Conservation (phyloP, 2,888 invertebrate species). For the Drosophila gaucha region DNA sequence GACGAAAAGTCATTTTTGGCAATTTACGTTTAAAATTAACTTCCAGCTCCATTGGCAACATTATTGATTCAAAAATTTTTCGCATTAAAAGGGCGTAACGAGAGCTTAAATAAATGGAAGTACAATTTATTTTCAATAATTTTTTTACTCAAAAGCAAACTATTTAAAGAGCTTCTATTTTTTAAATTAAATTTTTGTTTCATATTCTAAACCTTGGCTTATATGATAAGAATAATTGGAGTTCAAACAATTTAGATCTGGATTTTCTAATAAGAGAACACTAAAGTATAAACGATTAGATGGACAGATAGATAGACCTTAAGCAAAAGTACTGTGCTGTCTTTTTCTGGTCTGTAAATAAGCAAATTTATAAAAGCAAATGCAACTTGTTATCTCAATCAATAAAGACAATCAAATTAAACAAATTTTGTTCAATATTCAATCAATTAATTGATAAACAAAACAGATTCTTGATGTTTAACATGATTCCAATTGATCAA, state of each 20-base stretch:
- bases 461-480: background rate
- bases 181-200: background rate
- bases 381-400: background rate
- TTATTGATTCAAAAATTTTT: slow-evolving; percentile 6
- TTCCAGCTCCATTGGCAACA: background rate
- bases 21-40: slow-evolving; percentile 17
- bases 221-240: too few relatives aligned
- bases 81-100: background rate
- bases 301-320: too few relatives aligned
- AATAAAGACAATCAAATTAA: background rate
- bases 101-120: background rate
- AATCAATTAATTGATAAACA: slow-evolving; percentile 3
- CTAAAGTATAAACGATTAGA: too few relatives aligned
- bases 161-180: background rate
- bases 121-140: slow-evolving; percentile 8
- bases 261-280: too few relatives aligned
- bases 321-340: too few relatives aligned
- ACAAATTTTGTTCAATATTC: slow-evolving; percentile 4
- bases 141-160: background rate
- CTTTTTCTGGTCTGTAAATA: too few relatives aligned
- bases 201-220: too few relatives aligned
- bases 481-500: background rate
- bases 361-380: background rate
- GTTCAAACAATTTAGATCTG: too few relatives aligned
- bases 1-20: slow-evolving; percentile 8